These are phyloP conservation scores for Andrena hattorfiana DNA, from an alignment of 2,888 invertebrate species.

Conservation along the genomic window DNA sequence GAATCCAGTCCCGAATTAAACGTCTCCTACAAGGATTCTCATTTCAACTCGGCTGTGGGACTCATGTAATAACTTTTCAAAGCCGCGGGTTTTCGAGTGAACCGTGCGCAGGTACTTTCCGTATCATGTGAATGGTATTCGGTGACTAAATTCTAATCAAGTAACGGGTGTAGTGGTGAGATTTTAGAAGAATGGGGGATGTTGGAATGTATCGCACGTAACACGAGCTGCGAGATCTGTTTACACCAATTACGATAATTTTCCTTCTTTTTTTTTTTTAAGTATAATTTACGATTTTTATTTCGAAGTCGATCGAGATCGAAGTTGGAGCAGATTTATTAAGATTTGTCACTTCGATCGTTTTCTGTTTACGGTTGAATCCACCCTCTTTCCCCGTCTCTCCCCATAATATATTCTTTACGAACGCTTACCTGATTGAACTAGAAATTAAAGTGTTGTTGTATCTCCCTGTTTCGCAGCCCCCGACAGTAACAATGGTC, in stretches of 20 bases:
- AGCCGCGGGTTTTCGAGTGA: conserved; percentile 23
- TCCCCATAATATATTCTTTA: conserved; percentile 66
- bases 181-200: conserved; percentile 54
- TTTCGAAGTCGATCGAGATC: background rate
- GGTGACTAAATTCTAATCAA: conserved; percentile 69
- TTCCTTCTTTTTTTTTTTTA: conserved; percentile 1
- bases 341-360: background rate
- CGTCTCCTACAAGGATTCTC: conserved; percentile 43
- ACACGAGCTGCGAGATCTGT: conserved; percentile 41
- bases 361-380: conserved; percentile 12
- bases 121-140: conserved; percentile 60
- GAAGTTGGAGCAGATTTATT: conserved; percentile 3
- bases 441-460: conserved; percentile 83
- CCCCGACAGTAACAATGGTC: conserved; percentile 94
- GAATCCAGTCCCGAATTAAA: conserved; percentile 42
- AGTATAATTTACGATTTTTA: background rate
- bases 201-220: conserved; percentile 59
- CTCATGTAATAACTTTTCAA: conserved; percentile 33
- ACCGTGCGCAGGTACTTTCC: conserved; percentile 25
- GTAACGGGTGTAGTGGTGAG: conserved; percentile 65
- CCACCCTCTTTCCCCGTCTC: conserved; percentile 22
- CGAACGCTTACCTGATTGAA: conserved; percentile 75
- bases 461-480: conserved; percentile 90
- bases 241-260: conserved; percentile 25
- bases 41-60: conserved; percentile 61